Evolutionary conservation across 2,797 vertebrate species (phyloP).

Genomic region (Petrocephalus sullivani): DNA sequence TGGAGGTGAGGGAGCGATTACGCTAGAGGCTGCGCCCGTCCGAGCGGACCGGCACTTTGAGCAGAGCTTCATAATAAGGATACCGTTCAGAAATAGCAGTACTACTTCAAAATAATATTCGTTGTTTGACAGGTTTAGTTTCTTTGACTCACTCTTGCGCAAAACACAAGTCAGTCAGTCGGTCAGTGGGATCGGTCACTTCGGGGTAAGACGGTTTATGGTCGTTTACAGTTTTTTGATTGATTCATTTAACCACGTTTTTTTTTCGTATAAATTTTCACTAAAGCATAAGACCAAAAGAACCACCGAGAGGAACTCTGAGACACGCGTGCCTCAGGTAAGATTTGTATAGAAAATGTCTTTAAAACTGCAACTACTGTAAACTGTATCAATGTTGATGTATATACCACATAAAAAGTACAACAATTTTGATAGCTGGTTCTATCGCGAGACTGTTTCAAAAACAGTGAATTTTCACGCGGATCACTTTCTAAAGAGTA

Average conservation of each 20-base stretch:
- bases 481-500: background rate
- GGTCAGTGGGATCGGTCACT: background rate
- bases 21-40: too few species aligned
- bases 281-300: background rate
- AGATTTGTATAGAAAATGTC: background rate
- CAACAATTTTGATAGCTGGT: background rate
- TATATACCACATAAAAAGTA: background rate
- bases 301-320: background rate
- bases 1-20: background rate
- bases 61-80: background rate
- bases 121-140: background rate
- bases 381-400: background rate
- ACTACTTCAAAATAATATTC: background rate
- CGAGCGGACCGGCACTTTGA: too few species aligned
- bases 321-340: background rate
- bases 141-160: background rate
- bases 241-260: background rate
- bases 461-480: background rate
- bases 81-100: background rate
- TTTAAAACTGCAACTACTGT: background rate
- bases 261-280: background rate
- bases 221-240: background rate
- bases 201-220: background rate
- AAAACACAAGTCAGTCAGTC: background rate
- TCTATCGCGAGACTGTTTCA: background rate